Conservation (phyloP, 2,888 invertebrate species). For the Venustoraphidia nigricollis region DNA sequence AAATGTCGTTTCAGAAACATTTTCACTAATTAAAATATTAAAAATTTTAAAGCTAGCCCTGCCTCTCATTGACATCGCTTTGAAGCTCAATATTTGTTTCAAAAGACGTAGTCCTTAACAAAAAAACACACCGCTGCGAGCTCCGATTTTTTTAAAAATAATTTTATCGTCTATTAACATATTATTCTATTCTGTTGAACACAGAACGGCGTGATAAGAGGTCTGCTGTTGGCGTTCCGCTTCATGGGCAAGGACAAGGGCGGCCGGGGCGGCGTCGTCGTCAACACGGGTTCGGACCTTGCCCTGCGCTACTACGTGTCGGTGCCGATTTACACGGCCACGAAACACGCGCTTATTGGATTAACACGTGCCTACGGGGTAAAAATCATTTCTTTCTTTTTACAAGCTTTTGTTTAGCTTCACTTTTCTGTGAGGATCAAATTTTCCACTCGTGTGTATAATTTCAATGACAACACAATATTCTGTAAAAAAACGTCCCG, state of each 20-base stretch:
- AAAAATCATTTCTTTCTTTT: constrained; percentile 18
- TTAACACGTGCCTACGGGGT: constrained; percentile 60
- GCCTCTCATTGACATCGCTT: too few relatives aligned
- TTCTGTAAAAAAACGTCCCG: neutral
- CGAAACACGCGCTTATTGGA: constrained; percentile 60
- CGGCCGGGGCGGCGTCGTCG: constrained; percentile 57
- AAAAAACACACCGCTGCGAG: too few relatives aligned
- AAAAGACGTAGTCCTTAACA: too few relatives aligned
- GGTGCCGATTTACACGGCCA: constrained; percentile 61
- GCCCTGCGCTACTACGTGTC: constrained; percentile 53
- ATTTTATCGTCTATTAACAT: neutral
- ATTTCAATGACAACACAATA: too few relatives aligned
- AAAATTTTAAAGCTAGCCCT: too few relatives aligned
- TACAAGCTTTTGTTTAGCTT: too few relatives aligned
- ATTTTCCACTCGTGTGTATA: too few relatives aligned
- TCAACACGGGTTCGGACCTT: constrained; percentile 61
- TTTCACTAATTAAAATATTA: too few relatives aligned
- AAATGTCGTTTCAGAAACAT: too few relatives aligned
- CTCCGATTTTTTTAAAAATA: neutral
- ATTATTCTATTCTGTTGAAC: constrained; percentile 16
- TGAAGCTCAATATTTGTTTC: too few relatives aligned
- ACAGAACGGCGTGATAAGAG: constrained; percentile 66
- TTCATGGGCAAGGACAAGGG: constrained; percentile 63
- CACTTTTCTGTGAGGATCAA: too few relatives aligned
- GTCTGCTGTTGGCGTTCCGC: constrained; percentile 55